These are phyloP conservation scores for Pomatorhinus ruficollis DNA, from an alignment of 2,113 vertebrate genomes.

Conservation along the genomic window DNA sequence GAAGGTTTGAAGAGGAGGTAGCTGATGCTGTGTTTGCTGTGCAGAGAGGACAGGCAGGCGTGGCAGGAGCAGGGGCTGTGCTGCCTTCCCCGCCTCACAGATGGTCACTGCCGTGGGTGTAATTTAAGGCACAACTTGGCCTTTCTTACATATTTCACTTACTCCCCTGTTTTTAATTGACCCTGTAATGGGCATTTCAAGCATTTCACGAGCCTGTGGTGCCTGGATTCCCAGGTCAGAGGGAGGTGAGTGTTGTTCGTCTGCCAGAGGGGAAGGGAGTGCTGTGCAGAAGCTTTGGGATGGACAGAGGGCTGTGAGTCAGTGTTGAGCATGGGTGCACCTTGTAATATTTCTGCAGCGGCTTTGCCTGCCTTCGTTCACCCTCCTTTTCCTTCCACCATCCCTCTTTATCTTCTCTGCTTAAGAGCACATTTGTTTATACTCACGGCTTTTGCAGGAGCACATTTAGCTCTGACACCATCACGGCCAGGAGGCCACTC, in stretches of 20 bases:
- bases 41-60: background rate
- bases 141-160: background rate
- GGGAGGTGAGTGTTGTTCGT: background rate
- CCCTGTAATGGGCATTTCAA: background rate
- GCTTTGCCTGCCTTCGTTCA: background rate
- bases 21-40: background rate
- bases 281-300: background rate
- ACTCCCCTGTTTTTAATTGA: background rate
- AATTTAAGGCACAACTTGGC: background rate
- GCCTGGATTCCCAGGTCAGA: background rate
- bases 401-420: background rate
- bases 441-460: background rate
- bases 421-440: background rate
- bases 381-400: background rate
- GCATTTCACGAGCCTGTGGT: background rate
- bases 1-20: background rate
- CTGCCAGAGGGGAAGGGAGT: background rate
- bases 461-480: background rate
- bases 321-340: background rate
- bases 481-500: rapidly evolving
- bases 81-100: rapidly evolving
- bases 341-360: background rate
- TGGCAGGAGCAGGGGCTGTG: background rate
- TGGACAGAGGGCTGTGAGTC: background rate
- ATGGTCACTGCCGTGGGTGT: background rate